Evolutionary conservation across 2,888 invertebrate species (phyloP).

Genomic region (Amorpha juglandis): DNA sequence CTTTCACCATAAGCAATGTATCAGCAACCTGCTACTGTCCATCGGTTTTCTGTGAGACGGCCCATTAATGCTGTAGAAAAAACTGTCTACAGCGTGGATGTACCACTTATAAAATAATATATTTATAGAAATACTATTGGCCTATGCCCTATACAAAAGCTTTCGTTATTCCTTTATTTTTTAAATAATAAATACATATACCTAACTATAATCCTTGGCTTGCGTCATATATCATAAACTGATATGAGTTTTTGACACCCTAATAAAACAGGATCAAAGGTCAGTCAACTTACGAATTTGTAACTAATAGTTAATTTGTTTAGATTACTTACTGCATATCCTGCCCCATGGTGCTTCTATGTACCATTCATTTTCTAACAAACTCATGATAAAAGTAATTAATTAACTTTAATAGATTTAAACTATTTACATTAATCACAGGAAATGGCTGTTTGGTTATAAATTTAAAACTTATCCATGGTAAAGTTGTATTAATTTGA

Average conservation of each 20-base stretch:
- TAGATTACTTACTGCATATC: slow-evolving; percentile 64
- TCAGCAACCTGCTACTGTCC: no score
- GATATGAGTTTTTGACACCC: background rate
- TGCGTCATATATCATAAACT: slow-evolving; percentile 6
- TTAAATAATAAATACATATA: no score
- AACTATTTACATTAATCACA: no score
- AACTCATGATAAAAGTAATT: slow-evolving; percentile 45
- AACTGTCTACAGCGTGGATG: no score
- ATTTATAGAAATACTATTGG: no score
- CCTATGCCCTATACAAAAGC: no score
- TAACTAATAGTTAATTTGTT: background rate
- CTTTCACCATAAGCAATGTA: no score
- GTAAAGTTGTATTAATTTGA: background rate
- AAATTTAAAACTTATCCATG: background rate
- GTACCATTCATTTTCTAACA: slow-evolving; percentile 74
- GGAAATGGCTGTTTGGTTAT: background rate
- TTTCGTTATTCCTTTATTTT: no score
- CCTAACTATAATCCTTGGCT: background rate
- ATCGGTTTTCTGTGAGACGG: no score
- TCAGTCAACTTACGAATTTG: slow-evolving; percentile 26
- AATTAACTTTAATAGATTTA: no score
- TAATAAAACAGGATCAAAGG: slow-evolving; percentile 31
- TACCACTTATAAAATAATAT: no score
- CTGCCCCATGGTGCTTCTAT: slow-evolving; percentile 76
- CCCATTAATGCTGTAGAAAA: no score